A percentile compares a stretch with the other conserved stretches of the same genome.
These are phyloP conservation scores for Conomelus anceps DNA, from an alignment of 2,888 invertebrate genomes.

Conservation along the genomic window DNA sequence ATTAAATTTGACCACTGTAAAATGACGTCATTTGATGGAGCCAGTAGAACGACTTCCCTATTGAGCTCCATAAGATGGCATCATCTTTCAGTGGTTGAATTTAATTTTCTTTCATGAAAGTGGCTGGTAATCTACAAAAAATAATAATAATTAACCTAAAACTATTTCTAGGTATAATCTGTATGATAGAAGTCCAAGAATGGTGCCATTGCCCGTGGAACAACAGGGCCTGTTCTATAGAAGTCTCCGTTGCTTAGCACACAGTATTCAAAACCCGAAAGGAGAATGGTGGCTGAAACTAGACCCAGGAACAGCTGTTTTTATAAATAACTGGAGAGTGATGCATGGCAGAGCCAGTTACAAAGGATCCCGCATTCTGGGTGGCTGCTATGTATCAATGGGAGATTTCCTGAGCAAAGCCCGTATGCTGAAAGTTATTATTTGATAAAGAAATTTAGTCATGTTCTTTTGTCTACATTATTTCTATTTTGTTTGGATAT, in stretches of 20 bases:
- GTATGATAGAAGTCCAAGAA: slow-evolving; percentile 62
- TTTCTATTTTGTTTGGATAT: not conserved
- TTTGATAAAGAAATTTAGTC: not conserved
- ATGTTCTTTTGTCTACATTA: not conserved
- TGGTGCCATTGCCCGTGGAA: slow-evolving; percentile 42
- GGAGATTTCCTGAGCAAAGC: slow-evolving; percentile 62
- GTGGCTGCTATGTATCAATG: slow-evolving; percentile 65
- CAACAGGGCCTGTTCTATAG: slow-evolving; percentile 55
- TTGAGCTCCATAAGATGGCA: no score
- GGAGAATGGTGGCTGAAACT: slow-evolving; percentile 56
- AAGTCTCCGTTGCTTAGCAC: slow-evolving; percentile 49
- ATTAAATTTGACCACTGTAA: no score
- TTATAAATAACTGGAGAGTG: slow-evolving; percentile 72
- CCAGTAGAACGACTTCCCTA: no score
- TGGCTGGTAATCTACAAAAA: no score
- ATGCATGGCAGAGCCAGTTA: slow-evolving; percentile 67
- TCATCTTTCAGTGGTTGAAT: no score
- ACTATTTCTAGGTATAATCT: slow-evolving; percentile 55
- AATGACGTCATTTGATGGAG: no score
- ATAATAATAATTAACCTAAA: no score
- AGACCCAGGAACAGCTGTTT: slow-evolving; percentile 60
- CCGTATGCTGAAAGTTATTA: slow-evolving; percentile 31
- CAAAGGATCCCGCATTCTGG: slow-evolving; percentile 57
- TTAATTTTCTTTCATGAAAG: no score
- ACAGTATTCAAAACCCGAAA: slow-evolving; percentile 46